phyloP scores from a whole-genome alignment of 2,888 invertebrate genomes.

The Muscina levida region DNA sequence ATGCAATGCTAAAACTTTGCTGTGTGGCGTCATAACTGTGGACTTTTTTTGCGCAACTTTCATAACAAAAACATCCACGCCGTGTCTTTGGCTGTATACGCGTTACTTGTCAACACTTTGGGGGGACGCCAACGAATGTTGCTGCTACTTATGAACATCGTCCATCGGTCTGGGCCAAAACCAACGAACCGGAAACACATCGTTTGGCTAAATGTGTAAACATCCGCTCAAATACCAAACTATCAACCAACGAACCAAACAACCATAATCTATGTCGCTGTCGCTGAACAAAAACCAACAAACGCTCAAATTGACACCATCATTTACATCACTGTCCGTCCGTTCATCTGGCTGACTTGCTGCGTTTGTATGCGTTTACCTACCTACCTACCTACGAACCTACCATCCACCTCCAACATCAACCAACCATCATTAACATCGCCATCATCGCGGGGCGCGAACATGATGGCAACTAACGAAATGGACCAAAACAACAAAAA shows the following conservation, averaged over 20 bases:
- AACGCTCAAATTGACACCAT: conserved; percentile 41
- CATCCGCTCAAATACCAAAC: conserved; percentile 50
- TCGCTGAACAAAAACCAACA: conserved; percentile 19
- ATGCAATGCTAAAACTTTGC: conserved; percentile 31
- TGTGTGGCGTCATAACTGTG: conserved; percentile 25
- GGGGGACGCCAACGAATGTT: not conserved
- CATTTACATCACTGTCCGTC: not conserved
- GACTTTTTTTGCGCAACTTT: conserved; percentile 5
- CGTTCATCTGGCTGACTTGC: not conserved
- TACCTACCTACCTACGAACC: no score
- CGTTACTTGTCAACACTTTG: conserved; percentile 2
- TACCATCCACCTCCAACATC: conserved; percentile 23
- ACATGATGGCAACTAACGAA: conserved; percentile 42
- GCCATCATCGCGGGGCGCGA: conserved; percentile 39
- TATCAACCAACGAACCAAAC: conserved; percentile 44
- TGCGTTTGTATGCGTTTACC: conserved; percentile 19
- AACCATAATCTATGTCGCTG: no score
- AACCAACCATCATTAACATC: conserved; percentile 43
- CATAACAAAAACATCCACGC: conserved; percentile 21
- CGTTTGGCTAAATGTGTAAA: conserved; percentile 48
- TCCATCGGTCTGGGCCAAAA: conserved; percentile 32
- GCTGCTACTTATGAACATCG: conserved; percentile 20
- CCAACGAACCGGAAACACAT: conserved; percentile 59
- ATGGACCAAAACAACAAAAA: not conserved
- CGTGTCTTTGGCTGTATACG: not conserved